These are phyloP conservation scores for Mnemiopsis leidyi DNA, from an alignment of 37 sponge, comb jelly and placozoan genomes.

Conservation along the genomic window DNA sequence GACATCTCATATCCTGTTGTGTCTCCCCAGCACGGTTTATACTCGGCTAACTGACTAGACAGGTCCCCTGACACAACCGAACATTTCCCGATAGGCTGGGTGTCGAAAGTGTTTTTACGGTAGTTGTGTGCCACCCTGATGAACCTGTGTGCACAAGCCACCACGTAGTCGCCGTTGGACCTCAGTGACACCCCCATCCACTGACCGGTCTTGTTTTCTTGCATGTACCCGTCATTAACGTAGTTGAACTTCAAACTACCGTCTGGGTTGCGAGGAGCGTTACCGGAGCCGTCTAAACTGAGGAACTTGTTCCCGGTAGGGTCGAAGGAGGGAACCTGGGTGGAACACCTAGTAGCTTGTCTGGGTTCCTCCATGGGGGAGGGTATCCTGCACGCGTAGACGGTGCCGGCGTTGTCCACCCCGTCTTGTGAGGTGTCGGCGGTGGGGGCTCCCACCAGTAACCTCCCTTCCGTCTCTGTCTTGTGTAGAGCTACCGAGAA, in stretches of 20 bases:
- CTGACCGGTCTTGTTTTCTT: constrained; percentile 16
- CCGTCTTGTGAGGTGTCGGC: background rate
- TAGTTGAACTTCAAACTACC: background rate
- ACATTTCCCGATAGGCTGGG: background rate
- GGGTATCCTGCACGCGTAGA: background rate
- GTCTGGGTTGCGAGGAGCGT: background rate
- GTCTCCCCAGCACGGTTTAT: background rate
- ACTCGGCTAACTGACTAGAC: background rate
- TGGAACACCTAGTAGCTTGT: background rate
- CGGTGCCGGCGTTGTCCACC: background rate
- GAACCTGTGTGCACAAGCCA: constrained; percentile 30
- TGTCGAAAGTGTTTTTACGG: constrained; percentile 5
- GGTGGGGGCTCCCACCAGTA: constrained; percentile 2
- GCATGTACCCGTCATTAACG: background rate
- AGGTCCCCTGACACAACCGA: background rate
- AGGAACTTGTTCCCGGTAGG: constrained; percentile 1
- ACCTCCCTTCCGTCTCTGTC: background rate
- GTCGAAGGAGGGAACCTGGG: constrained; percentile 19
- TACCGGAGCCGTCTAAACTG: background rate
- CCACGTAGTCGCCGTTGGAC: background rate
- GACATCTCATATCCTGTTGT: background rate
- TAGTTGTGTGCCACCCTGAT: background rate
- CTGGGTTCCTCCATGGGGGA: background rate
- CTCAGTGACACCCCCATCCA: constrained; percentile 26
- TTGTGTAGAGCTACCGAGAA: constrained; percentile 17